Evolutionary conservation across 2,888 invertebrate genomes (phyloP).

Genomic region (Iselma pallidipennis): DNA sequence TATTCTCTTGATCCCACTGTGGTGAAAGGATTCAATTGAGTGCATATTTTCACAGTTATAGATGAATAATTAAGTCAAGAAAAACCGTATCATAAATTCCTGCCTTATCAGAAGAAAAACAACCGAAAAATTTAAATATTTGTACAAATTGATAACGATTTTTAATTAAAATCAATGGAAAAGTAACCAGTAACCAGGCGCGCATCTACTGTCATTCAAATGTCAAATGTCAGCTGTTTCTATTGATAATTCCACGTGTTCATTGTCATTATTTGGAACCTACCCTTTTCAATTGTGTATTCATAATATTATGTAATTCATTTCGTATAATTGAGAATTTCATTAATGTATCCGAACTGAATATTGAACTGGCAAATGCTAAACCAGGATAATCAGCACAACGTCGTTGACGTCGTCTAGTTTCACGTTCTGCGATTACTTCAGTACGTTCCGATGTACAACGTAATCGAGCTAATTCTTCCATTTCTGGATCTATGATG

Average conservation of each 20-base stretch:
- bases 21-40: too few species aligned
- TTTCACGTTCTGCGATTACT: slow-evolving; percentile 83
- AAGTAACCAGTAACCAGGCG: too few species aligned
- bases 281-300: slow-evolving; percentile 96
- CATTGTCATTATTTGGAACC: slow-evolving; percentile 59
- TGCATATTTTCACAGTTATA: too few species aligned
- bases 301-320: slow-evolving; percentile 97
- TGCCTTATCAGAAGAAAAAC: too few species aligned
- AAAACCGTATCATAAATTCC: too few species aligned
- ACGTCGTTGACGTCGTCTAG: slow-evolving; percentile 70
- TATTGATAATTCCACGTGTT: background rate
- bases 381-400: slow-evolving; percentile 92
- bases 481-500: slow-evolving; percentile 78
- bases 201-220: too few species aligned
- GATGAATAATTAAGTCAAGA: too few species aligned
- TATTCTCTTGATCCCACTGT: too few species aligned
- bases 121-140: too few species aligned
- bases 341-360: slow-evolving; percentile 97
- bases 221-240: slow-evolving; percentile 1
- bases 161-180: too few species aligned
- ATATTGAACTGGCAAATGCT: slow-evolving; percentile 89
- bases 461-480: slow-evolving; percentile 80
- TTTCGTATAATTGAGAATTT: slow-evolving; percentile 96
- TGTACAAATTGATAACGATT: too few species aligned
- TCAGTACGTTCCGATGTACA: slow-evolving; percentile 91